phyloP scores from a whole-genome alignment of 2,888 invertebrate species.

The Acrobasis suavella region DNA sequence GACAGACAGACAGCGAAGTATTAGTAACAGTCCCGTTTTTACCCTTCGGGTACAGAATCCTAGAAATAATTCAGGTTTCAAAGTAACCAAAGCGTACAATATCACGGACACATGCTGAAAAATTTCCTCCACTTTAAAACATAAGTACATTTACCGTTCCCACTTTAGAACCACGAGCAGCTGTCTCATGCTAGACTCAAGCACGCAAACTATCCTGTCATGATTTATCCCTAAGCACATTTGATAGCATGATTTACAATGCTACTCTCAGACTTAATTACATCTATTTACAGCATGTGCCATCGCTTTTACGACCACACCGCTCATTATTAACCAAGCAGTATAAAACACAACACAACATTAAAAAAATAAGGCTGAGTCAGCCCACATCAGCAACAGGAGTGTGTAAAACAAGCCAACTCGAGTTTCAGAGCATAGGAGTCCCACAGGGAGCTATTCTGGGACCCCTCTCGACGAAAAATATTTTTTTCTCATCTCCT shows the following conservation, averaged over 20 bases:
- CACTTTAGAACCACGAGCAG: background rate
- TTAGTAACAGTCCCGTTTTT: too few species aligned
- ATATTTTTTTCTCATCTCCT: conserved; percentile 55
- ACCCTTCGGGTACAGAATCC: too few species aligned
- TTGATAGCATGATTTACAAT: conserved; percentile 19
- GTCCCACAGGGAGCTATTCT: conserved; percentile 80
- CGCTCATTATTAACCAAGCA: conserved; percentile 13
- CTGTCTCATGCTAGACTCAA: background rate
- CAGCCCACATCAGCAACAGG: conserved; percentile 40
- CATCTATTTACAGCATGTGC: conserved; percentile 17
- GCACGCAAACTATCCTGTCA: conserved; percentile 3
- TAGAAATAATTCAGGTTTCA: too few species aligned
- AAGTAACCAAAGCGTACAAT: too few species aligned
- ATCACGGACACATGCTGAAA: too few species aligned
- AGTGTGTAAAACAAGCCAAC: conserved; percentile 58
- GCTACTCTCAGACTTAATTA: conserved; percentile 13
- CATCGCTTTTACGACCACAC: conserved; percentile 15
- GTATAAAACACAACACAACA: conserved; percentile 6
- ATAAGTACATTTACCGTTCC: too few species aligned
- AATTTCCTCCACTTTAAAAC: too few species aligned
- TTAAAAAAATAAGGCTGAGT: conserved; percentile 28
- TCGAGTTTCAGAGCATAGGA: conserved; percentile 62
- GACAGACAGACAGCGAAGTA: too few species aligned
- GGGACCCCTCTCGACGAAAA: conserved; percentile 64
- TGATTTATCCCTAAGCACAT: conserved; percentile 16